Base-by-base conservation (phyloP, 2,113 vertebrate species). In the Leptocoma aspasia region DNA sequence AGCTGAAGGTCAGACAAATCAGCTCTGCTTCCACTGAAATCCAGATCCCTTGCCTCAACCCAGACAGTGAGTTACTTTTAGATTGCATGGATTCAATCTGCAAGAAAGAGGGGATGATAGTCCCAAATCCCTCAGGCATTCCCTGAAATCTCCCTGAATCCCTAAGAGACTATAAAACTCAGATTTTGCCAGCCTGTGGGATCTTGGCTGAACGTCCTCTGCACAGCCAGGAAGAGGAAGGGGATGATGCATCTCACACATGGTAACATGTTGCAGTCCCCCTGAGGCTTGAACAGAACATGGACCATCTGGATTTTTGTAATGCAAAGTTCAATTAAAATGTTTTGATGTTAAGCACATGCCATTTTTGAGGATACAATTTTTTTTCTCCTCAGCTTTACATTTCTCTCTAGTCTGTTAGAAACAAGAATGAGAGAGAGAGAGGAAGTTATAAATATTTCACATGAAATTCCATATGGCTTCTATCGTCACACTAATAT, bases 291-390 rank as follows among this genome's bases (percentile, higher is more conserved):
- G 76, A 95, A 94, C 69, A 94, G 77, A 84, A 82, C 65, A 91
- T 14, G 53, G 42, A 37, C 90, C 96, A 96, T 96, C 91, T 96
- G 89, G 95, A 68, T 75, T 89, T 94, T 35, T 91, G 56, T 64
- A 84, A 90, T 7, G 20, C 91, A 76, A 76, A 93, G 68, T 94
- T 94, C 76, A 92, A 91, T 94, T 95, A 95, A 97, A 95, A 92
- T 89, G 42, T 94, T 97, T 91, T 94, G 76, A 94, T 90, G 72
- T 63, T 95, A 89, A 91, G 65, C 69, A 66, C 82, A 91, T 86
- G 69, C 28, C 69, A 53, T 89, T 91, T 94, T 71, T 1, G 3
- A 81, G 41, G 56, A 86, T 52, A 27, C n/a, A 47, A 31, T 59
- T 81, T 78, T 81, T 39, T 95, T 94, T 44, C 27, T 81, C 35